phyloP scores from a whole-genome alignment of 37 sponge, comb jelly and placozoan species.

The Amphimedon queenslandica region DNA sequence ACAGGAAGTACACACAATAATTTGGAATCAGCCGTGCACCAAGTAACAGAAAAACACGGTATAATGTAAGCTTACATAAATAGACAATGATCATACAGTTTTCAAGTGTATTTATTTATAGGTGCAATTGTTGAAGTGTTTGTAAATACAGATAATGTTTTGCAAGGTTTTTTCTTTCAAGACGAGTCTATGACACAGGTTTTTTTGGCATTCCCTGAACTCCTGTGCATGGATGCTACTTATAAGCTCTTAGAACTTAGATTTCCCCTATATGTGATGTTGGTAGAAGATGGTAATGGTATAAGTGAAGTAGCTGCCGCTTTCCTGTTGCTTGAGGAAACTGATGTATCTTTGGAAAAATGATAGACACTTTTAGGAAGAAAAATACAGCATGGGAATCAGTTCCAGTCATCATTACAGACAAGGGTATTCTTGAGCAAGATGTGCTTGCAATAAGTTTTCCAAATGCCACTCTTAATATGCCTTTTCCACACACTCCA shows the following conservation, averaged over 20 bases:
- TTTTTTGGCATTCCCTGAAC: slow-evolving; percentile 37
- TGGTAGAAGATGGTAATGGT: slow-evolving; percentile 25
- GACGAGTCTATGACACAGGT: slow-evolving; percentile 20
- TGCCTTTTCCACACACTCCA: slow-evolving; percentile 30
- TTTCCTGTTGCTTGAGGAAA: slow-evolving; percentile 20
- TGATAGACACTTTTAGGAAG: slow-evolving; percentile 34
- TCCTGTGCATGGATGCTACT: slow-evolving; percentile 37
- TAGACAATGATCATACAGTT: no score
- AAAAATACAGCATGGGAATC: slow-evolving; percentile 14
- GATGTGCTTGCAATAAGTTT: slow-evolving; percentile 14
- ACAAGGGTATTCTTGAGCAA: slow-evolving; percentile 37
- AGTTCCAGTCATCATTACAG: slow-evolving; percentile 26
- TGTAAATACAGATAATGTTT: slow-evolving; percentile 6
- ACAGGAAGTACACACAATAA: slow-evolving; percentile 11
- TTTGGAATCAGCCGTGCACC: no score
- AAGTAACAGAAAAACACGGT: slow-evolving; percentile 14
- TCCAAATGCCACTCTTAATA: slow-evolving; percentile 23
- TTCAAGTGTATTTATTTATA: not conserved
- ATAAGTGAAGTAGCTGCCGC: slow-evolving; percentile 27
- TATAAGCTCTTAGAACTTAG: slow-evolving; percentile 36
- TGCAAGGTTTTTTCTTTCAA: slow-evolving; percentile 34
- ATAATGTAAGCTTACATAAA: no score
- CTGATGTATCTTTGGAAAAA: slow-evolving; percentile 6
- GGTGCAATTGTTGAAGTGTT: slow-evolving; percentile 39
- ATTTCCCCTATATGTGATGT: slow-evolving; percentile 13